Percentiles rank a stretch among this genome's conserved stretches.
Evolutionary conservation across 2,113 vertebrate genomes (phyloP).

Genomic region (Toxotes chatareus): DNA sequence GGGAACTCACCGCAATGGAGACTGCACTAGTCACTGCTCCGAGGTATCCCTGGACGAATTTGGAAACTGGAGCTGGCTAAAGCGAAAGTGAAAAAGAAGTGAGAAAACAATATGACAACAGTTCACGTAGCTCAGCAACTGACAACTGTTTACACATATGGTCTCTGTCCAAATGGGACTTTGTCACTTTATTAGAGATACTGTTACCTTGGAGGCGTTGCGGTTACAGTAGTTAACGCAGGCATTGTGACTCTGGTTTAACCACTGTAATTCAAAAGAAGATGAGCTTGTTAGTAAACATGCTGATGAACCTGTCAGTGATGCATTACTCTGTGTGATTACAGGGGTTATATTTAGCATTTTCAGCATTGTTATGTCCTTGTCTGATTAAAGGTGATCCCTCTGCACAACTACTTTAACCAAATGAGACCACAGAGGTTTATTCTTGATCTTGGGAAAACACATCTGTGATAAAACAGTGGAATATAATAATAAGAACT

Average conservation of each 20-base stretch:
- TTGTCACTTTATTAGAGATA: neutral
- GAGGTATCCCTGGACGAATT: conserved; percentile 92
- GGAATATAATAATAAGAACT: neutral
- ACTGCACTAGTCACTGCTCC: conserved; percentile 94
- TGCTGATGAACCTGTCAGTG: neutral
- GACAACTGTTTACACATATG: neutral
- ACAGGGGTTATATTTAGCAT: neutral
- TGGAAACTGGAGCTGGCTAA: conserved; percentile 89
- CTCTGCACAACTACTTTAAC: neutral
- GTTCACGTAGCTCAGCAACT: neutral
- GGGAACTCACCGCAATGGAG: conserved; percentile 92
- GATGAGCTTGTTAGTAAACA: neutral
- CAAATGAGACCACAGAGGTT: neutral
- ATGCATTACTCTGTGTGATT: no score
- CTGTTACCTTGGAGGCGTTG: conserved; percentile 92
- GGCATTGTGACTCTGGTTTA: conserved; percentile 97
- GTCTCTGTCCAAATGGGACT: neutral
- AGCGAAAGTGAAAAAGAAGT: neutral
- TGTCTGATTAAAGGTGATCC: neutral
- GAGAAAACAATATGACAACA: neutral
- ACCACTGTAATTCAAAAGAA: conserved; percentile 83
- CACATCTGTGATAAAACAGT: neutral
- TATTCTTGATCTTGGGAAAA: neutral
- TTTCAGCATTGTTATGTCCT: neutral
- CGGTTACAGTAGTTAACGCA: conserved; percentile 97